phyloP scores from a whole-genome alignment of 2,888 invertebrate species.

The Acronicta psi region DNA sequence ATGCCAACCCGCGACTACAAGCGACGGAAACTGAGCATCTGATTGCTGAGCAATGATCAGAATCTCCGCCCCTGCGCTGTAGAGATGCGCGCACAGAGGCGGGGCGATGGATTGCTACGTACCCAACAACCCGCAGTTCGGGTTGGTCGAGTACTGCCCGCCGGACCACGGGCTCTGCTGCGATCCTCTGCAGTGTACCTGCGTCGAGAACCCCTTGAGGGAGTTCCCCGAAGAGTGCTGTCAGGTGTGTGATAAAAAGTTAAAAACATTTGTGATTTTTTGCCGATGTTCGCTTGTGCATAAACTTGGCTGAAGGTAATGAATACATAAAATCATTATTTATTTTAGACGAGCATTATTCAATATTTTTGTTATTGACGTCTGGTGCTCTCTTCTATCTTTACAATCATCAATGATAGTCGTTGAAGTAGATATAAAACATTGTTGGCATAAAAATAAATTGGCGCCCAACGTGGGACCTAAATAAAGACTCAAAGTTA shows the following conservation, averaged over 20 bases:
- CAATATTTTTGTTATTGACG: too few species aligned
- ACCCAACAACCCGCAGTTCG: conserved; percentile 92
- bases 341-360: too few species aligned
- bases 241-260: conserved; percentile 65
- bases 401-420: too few species aligned
- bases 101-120: conserved; percentile 90
- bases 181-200: conserved; percentile 85
- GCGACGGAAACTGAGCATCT: conserved; percentile 68
- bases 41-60: conserved; percentile 40
- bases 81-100: conserved; percentile 76
- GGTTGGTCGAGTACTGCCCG: conserved; percentile 80
- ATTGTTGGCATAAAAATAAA: too few species aligned
- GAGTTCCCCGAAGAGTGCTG: conserved; percentile 80
- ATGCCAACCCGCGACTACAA: conserved; percentile 77
- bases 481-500: too few species aligned
- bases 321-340: too few species aligned
- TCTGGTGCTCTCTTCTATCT: too few species aligned
- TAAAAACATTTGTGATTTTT: neutral
- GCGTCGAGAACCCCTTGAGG: conserved; percentile 73
- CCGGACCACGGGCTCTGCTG: conserved; percentile 77
- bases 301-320: neutral
- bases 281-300: neutral
- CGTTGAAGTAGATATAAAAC: too few species aligned
- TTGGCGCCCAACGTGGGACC: too few species aligned
- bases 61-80: conserved; percentile 77